These are phyloP conservation scores for Cynocephalus volans DNA, from an alignment of 2,113 vertebrate species.

Conservation along the genomic window DNA sequence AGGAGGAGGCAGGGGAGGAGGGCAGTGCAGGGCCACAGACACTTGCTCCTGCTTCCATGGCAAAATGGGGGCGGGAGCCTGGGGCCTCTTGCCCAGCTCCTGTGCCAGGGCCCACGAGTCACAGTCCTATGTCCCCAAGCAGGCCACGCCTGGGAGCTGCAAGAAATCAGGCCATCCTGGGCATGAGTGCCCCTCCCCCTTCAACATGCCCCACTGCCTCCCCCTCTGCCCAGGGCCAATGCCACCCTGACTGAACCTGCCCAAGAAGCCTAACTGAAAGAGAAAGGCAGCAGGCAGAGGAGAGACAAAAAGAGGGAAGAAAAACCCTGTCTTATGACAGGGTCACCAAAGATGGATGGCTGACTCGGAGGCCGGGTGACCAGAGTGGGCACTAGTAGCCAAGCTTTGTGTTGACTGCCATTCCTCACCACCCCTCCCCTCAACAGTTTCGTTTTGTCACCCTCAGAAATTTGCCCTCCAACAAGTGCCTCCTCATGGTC, in stretches of 20 bases:
- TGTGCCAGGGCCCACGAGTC: background rate
- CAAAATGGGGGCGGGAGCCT: background rate
- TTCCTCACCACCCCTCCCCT: background rate
- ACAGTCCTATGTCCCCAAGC: background rate
- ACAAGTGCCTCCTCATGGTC: background rate
- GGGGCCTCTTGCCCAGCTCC: background rate
- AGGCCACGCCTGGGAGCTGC: background rate
- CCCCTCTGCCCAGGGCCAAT: background rate
- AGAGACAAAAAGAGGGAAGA: background rate
- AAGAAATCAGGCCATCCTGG: conserved; percentile 18
- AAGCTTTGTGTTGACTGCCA: background rate
- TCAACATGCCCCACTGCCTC: background rate
- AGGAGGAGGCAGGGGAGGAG: background rate
- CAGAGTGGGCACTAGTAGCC: background rate
- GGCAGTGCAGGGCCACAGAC: background rate
- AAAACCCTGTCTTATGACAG: background rate
- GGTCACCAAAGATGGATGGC: background rate
- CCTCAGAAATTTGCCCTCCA: background rate
- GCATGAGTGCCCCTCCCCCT: background rate
- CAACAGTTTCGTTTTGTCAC: background rate
- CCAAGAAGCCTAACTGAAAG: background rate
- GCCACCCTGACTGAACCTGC: background rate
- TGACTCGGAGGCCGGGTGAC: background rate
- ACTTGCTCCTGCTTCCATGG: conserved; percentile 58
- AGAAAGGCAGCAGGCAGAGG: background rate